These are phyloP conservation scores for Thymelicus acteon DNA, from an alignment of 2,888 invertebrate genomes.

Conservation along the genomic window DNA sequence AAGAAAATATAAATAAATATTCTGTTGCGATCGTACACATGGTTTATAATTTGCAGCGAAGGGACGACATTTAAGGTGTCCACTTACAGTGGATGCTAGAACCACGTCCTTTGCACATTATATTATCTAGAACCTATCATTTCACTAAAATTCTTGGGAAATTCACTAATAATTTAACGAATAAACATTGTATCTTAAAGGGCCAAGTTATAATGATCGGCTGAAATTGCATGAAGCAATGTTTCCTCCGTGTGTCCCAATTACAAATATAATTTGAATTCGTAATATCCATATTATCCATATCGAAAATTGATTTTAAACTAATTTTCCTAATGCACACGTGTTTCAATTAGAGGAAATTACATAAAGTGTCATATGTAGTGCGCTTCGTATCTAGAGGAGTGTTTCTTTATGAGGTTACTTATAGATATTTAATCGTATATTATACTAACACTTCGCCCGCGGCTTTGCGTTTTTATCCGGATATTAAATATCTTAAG, in stretches of 20 bases:
- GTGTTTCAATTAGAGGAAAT: not conserved
- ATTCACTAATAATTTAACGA: not conserved
- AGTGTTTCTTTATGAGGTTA: not conserved
- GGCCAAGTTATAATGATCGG: not conserved
- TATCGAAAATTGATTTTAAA: slow-evolving; percentile 5
- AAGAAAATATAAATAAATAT: too few relatives aligned
- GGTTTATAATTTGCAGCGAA: slow-evolving; percentile 8
- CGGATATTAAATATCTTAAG: too few relatives aligned
- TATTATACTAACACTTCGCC: too few relatives aligned
- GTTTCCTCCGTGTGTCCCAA: not conserved
- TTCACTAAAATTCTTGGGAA: slow-evolving; percentile 4
- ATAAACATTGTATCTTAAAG: not conserved
- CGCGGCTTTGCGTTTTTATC: too few relatives aligned
- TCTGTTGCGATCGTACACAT: not conserved
- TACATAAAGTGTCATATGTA: not conserved
- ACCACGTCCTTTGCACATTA: slow-evolving; percentile 1
- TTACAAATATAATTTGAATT: slow-evolving; percentile 1
- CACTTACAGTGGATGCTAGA: slow-evolving; percentile 25
- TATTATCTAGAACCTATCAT: slow-evolving; percentile 15
- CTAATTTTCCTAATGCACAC: slow-evolving; percentile 7
- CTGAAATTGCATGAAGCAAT: not conserved
- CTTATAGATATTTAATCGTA: too few relatives aligned
- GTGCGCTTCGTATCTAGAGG: not conserved
- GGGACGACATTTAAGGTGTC: slow-evolving; percentile 9
- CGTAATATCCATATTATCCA: slow-evolving; percentile 3